Percentiles rank a stretch among this genome's conserved stretches.
Evolutionary conservation across 2,797 vertebrate genomes (phyloP).

Genomic region (Australoheros facetus): DNA sequence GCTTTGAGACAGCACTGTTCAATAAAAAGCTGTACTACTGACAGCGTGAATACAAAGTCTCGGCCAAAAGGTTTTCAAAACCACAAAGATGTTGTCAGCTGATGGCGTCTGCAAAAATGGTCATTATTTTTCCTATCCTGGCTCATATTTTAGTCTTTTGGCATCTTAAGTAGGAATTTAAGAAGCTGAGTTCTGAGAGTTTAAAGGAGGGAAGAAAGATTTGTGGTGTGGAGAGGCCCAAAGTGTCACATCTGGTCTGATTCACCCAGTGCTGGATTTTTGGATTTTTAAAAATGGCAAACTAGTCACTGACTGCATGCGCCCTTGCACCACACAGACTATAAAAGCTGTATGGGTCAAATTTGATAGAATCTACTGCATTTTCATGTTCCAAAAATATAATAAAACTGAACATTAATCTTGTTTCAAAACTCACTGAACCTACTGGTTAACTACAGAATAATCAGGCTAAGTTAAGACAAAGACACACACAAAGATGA

Average conservation of each 20-base stretch:
- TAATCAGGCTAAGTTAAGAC: background rate
- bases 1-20: background rate
- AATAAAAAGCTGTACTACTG: conserved; percentile 15
- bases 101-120: background rate
- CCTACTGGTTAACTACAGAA: background rate
- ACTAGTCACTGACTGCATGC: background rate
- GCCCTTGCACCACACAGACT: background rate
- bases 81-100: background rate
- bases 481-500: background rate
- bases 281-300: background rate
- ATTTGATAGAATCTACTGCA: background rate
- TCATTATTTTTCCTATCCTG: background rate
- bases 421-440: background rate
- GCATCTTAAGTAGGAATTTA: conserved; percentile 1
- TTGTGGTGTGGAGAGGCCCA: background rate
- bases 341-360: background rate
- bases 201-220: background rate
- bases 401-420: background rate
- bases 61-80: conserved; percentile 10
- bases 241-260: background rate
- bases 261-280: background rate
- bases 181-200: background rate
- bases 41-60: background rate
- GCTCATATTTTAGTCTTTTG: background rate
- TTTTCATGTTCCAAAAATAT: rapidly evolving